Base-by-base conservation (phyloP, 2,797 vertebrate genomes). In the Ara ararauna region DNA sequence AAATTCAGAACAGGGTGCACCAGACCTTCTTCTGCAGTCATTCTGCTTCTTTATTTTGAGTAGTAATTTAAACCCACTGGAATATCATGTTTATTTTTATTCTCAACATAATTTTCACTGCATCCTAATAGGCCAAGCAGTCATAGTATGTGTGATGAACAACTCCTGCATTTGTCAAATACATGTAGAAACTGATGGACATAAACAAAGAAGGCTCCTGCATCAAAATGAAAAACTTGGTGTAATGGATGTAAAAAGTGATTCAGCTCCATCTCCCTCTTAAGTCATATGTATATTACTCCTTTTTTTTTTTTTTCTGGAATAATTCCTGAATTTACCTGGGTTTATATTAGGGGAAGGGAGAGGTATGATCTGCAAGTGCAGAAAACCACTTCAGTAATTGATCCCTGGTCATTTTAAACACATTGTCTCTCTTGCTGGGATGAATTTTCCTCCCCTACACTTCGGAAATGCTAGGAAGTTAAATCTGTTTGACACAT, bases 71-170 rank as follows among this genome's bases (percentile, higher is more conserved):
- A 91, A 74, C 48, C 58, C 48, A n/a, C 9, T 89, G 74, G 71
- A 96, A 90, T 77, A 67, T 23, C 24, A 70, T 47, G 50, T 11
- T 82, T 95, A 19, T 45, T 85, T 84, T 97, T 75, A 66, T 82
- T 96, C 93, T 51, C 73, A 61, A 70, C 32, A 62, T 96, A 96
- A 97, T 97, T 97, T 88, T 97, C 93, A 77, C 94, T 91, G 73
- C 89, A 97, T 97, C 65, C 62, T 94, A 94, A 97, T 74, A 95
- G 61, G 60, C 50, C 61, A 74, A 96, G 71, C 61, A 94, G 60
- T 53, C 77, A 87, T 1, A 2, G 64, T 56, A 34, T n/a, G 34
- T 32, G 62, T 30, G 88, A 81, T 7, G 54, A 95, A 72, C 75
- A 90, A 58, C 64, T 67, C 80, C 74, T 78, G 53, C 65, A 87